Percentiles rank a stretch among this genome's conserved stretches.
Conservation (phyloP, 2,113 vertebrate genomes). For the Nothobranchius furzeri region DNA sequence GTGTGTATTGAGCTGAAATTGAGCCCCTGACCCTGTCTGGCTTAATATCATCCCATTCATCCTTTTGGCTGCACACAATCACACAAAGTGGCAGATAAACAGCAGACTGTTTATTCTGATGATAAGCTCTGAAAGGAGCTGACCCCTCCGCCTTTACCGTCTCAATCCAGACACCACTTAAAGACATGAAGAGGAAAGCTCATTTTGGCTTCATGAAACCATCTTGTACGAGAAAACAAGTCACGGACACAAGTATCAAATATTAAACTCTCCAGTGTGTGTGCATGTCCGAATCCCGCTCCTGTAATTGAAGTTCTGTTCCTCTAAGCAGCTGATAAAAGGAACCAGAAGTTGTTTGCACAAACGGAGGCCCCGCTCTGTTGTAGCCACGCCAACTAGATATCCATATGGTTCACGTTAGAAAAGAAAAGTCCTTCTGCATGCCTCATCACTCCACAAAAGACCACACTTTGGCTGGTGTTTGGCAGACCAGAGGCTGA, state of each 20-base stretch:
- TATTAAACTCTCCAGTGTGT: neutral
- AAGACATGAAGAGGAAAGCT: neutral
- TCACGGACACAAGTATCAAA: neutral
- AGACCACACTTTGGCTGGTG: constrained; percentile 54
- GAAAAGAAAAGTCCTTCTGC: constrained; percentile 37
- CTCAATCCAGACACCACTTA: neutral
- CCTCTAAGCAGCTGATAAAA: constrained; percentile 27
- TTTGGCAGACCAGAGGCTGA: constrained; percentile 32
- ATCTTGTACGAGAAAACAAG: no score
- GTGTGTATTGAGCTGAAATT: constrained; percentile 1
- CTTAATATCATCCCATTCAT: constrained; percentile 5
- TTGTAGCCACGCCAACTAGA: constrained; percentile 31
- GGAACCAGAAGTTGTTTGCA: constrained; percentile 41
- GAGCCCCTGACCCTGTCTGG: constrained; percentile 5
- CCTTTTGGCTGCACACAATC: constrained; percentile 2
- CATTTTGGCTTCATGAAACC: no score
- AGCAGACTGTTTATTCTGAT: constrained; percentile 36
- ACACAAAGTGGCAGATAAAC: constrained; percentile 37
- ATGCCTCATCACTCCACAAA: constrained; percentile 50
- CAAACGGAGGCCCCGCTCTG: constrained; percentile 36
- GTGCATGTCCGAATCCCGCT: neutral
- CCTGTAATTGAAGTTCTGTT: constrained; percentile 1
- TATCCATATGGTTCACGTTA: constrained; percentile 68
- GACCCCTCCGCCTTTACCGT: constrained; percentile 5
- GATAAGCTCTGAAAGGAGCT: constrained; percentile 31